These are phyloP conservation scores for Euthynnus affinis DNA, from an alignment of 2,797 vertebrate genomes.

Conservation along the genomic window DNA sequence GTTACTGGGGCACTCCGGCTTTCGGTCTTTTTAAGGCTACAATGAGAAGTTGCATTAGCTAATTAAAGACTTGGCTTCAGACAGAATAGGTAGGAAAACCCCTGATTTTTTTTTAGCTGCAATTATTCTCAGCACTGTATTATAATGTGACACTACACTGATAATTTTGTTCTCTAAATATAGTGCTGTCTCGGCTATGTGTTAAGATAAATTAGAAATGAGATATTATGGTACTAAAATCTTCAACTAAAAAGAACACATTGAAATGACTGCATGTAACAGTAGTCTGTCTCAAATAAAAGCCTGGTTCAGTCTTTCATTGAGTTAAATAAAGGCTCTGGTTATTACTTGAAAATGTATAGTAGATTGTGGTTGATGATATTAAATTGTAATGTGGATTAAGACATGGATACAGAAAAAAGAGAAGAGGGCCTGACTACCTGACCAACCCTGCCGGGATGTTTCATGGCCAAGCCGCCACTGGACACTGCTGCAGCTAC, in stretches of 20 bases:
- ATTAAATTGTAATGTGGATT: not conserved
- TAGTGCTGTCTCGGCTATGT: not conserved
- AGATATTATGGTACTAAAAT: not conserved
- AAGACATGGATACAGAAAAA: not conserved
- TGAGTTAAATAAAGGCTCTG: constrained; percentile 1
- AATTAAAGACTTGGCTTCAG: too few species aligned
- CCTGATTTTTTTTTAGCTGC: not conserved
- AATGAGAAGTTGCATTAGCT: constrained; percentile 2
- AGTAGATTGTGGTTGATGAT: too few species aligned
- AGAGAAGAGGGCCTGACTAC: constrained; percentile 72
- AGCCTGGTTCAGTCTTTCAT: too few species aligned
- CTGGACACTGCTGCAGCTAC: constrained; percentile 98
- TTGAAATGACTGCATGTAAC: not conserved
- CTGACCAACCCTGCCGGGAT: constrained; percentile 98
- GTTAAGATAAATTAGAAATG: not conserved
- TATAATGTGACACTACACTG: constrained; percentile 3
- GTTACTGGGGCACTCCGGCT: not conserved
- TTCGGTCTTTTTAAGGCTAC: constrained; percentile 5
- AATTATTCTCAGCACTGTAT: not conserved
- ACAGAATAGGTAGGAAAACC: too few species aligned
- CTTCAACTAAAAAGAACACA: not conserved
- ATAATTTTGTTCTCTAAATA: not conserved
- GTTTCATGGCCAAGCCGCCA: constrained; percentile 98
- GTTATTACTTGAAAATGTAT: not conserved
- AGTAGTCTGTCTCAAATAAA: not conserved